Evolutionary conservation across 2,797 vertebrate genomes (phyloP), one percentile per base, ranked within the genome.

Genomic region (Chromobotia macracanthus): DNA sequence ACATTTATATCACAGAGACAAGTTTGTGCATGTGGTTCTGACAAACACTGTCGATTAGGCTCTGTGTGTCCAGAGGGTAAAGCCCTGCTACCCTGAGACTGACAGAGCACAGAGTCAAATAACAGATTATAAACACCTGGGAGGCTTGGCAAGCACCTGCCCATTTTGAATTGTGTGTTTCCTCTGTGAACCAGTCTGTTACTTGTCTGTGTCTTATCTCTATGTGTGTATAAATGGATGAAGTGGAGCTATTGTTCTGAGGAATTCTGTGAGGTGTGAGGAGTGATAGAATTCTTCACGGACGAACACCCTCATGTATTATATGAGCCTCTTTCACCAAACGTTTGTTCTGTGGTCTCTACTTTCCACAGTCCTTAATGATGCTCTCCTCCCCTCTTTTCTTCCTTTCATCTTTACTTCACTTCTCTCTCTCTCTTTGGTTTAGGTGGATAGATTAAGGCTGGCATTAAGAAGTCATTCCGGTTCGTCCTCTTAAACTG

Each of bases 231-330:
- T 44, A 75, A 67, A 75, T 19, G 44, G 18, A 64, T 44, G 28
- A 50, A 79, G 68, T 25, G 56, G n/a, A 72, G 56, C 75, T 50
- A 3, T 48, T 68, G 38, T 69, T 38, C 3, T 41, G 11, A 44
- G 16, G 25, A 63, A 70, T 44, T 83, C 72, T 72, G 74, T 75
- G 71, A 84, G 79, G 77, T 76, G 80, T 70, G 71, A 84, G 84
- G 92, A 94, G 93, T 94, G 93, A 95, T 93, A 89, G 86, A 85
- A 86, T 92, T 89, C 90, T 93, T 94, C 90, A 92, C 21, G 81
- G 88, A 87, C 87, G 87, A 88, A 86, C 89, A 92, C 89, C 84
- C 88, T 86, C 87, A 80, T 87, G 84, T 92, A 89, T 92, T 90
- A 91, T 89, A 87, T 85, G 84, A 88, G 90, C 90, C 93, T 93